Conservation (phyloP, 2,888 invertebrate genomes). For the Orchesellides sinensis region DNA sequence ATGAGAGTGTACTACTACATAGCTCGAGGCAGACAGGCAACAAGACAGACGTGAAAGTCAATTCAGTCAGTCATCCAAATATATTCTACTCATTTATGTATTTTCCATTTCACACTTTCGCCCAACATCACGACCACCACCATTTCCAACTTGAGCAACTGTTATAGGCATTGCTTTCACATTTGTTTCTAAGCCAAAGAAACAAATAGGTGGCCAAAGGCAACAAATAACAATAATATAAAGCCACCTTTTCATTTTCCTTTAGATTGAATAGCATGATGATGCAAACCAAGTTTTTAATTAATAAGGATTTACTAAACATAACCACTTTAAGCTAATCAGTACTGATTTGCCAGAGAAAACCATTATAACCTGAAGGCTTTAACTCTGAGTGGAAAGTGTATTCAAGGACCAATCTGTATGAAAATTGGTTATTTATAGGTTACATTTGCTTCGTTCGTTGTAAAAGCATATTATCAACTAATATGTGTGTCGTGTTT, state of each 20-base stretch:
- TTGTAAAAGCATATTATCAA: no score
- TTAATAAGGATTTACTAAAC: slow-evolving; percentile 8
- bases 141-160: neutral
- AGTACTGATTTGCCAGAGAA: neutral
- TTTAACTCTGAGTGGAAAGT: no score
- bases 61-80: slow-evolving; percentile 18
- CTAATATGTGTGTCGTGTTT: no score
- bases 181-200: slow-evolving; percentile 8
- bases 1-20: slow-evolving; percentile 11
- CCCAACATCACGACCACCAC: neutral
- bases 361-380: neutral
- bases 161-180: slow-evolving; percentile 24
- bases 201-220: slow-evolving; percentile 34
- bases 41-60: slow-evolving; percentile 31
- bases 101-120: slow-evolving; percentile 1
- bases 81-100: slow-evolving; percentile 16
- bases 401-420: no score
- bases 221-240: slow-evolving; percentile 11
- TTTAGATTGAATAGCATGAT: neutral
- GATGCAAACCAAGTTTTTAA: slow-evolving; percentile 2
- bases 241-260: neutral
- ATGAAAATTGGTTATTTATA: no score
- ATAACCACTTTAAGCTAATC: neutral
- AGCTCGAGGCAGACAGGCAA: slow-evolving; percentile 14
- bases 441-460: no score